phyloP scores from a whole-genome alignment of 1,140 invertebrate genomes.

The Zeugodacus cucurbitae region DNA sequence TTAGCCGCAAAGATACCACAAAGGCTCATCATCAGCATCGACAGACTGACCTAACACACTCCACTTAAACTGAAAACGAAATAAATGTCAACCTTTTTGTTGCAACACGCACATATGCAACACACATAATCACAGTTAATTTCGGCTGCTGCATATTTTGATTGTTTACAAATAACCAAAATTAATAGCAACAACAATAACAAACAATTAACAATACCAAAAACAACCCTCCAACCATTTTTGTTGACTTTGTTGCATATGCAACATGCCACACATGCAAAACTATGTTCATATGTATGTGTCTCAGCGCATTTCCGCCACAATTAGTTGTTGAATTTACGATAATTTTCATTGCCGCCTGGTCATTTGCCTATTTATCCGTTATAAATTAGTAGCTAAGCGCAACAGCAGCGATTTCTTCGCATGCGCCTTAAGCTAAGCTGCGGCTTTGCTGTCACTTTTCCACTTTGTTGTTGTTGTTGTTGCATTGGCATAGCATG shows the following conservation, averaged over 20 bases:
- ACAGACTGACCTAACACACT: conserved; percentile 13
- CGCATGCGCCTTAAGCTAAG: background rate
- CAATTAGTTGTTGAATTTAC: conserved; percentile 31
- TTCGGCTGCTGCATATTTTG: background rate
- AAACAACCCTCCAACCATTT: background rate
- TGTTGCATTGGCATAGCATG: background rate
- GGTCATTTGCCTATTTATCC: conserved; percentile 29
- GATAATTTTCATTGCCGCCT: background rate
- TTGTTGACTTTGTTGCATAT: background rate
- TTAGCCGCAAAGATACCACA: conserved; percentile 2
- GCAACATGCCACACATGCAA: no score
- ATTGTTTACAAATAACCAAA: conserved; percentile 35
- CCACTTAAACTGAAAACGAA: background rate
- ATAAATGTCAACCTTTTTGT: conserved; percentile 22
- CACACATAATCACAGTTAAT: background rate
- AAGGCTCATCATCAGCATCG: conserved; percentile 3
- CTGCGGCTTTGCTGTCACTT: background rate
- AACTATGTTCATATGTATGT: background rate
- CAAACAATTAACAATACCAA: background rate
- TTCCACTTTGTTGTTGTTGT: background rate
- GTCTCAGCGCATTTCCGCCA: background rate
- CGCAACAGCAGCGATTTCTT: background rate
- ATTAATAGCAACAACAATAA: conserved; percentile 21
- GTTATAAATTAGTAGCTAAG: background rate
- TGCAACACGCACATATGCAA: background rate